Evolutionary conservation across 2,797 vertebrate genomes (phyloP).

Genomic region (Hippocampus kuda): DNA sequence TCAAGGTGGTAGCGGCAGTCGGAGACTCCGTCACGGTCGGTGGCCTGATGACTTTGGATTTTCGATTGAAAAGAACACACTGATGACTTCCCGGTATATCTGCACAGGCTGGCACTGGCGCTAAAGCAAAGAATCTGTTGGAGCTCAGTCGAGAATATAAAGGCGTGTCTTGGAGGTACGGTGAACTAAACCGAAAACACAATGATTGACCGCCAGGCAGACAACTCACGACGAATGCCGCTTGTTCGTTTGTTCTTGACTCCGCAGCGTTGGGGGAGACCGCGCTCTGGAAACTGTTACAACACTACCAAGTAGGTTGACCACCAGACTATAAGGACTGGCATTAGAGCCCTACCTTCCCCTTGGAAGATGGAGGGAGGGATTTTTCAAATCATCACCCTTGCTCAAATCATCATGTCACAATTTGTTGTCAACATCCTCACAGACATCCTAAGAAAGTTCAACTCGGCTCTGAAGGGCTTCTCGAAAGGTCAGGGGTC

Average conservation of each 20-base stretch:
- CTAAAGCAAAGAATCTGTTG: slow-evolving; percentile 50
- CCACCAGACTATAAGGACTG: neutral
- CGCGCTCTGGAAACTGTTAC: slow-evolving; percentile 65
- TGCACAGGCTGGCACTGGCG: slow-evolving; percentile 69
- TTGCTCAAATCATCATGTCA: neutral
- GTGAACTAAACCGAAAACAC: slow-evolving; percentile 26
- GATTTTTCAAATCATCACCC: neutral
- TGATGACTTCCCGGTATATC: no score
- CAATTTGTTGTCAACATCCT: neutral
- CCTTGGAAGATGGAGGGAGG: neutral
- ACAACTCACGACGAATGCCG: neutral
- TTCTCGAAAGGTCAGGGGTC: slow-evolving; percentile 66
- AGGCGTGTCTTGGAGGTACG: slow-evolving; percentile 83
- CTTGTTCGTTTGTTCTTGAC: slow-evolving; percentile 16
- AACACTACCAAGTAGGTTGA: slow-evolving; percentile 80
- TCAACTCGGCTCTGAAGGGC: slow-evolving; percentile 74
- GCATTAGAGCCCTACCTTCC: neutral
- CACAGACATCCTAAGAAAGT: slow-evolving; percentile 85
- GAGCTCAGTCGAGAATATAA: slow-evolving; percentile 58
- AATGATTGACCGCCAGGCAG: neutral
- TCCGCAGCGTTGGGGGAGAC: slow-evolving; percentile 78
- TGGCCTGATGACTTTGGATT: neutral
- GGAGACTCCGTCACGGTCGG: slow-evolving; percentile 61
- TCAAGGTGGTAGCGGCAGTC: slow-evolving; percentile 77
- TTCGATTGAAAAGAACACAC: neutral